These are phyloP conservation scores for Vanessa cardui DNA, from an alignment of 2,888 invertebrate genomes.

Conservation along the genomic window DNA sequence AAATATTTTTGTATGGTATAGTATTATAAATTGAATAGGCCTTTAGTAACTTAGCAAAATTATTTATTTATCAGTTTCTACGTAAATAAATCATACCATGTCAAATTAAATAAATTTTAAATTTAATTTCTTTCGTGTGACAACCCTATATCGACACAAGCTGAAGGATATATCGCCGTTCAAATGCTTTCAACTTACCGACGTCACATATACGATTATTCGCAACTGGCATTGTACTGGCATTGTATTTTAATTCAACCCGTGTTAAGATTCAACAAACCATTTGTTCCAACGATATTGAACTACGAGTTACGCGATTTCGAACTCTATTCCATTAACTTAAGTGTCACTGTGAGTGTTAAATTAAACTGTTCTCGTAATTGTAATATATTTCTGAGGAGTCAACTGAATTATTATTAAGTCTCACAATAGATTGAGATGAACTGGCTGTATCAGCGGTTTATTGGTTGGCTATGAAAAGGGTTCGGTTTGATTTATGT, in stretches of 20 bases:
- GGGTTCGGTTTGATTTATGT: conserved; percentile 43
- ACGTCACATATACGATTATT: conserved; percentile 68
- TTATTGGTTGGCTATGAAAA: conserved; percentile 44
- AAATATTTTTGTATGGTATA: too few relatives aligned
- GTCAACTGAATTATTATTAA: conserved; percentile 5
- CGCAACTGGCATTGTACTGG: conserved; percentile 69
- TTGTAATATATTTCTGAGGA: not conserved
- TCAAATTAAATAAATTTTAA: too few relatives aligned
- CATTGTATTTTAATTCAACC: conserved; percentile 76
- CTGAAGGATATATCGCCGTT: conserved; percentile 72
- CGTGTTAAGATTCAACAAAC: conserved; percentile 69
- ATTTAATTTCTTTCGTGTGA: not conserved
- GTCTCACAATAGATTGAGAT: conserved; percentile 51
- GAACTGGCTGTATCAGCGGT: conserved; percentile 46
- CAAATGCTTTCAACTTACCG: conserved; percentile 72
- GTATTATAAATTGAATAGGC: too few relatives aligned
- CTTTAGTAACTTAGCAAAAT: too few relatives aligned
- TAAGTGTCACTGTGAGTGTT: conserved; percentile 40
- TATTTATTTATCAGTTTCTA: too few relatives aligned
- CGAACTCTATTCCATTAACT: conserved; percentile 11
- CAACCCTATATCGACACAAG: conserved; percentile 36
- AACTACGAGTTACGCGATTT: conserved; percentile 18
- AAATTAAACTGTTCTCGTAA: conserved; percentile 9
- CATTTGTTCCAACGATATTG: conserved; percentile 19
- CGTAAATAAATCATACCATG: too few relatives aligned